Conservation (phyloP, 2,888 invertebrate genomes). For the Philereme vetulata region DNA sequence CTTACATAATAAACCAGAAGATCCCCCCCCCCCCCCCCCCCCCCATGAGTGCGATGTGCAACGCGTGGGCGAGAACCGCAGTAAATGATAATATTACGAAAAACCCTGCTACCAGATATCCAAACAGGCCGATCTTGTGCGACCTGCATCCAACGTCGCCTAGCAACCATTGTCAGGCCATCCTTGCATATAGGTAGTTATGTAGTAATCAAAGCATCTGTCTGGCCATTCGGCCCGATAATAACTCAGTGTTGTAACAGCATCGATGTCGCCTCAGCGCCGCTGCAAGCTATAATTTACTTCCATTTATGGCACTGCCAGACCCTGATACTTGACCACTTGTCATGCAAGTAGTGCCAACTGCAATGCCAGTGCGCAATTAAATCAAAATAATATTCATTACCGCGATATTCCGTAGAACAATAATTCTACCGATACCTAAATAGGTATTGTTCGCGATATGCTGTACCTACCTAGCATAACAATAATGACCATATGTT, state of each 20-base stretch:
- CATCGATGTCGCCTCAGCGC: slow-evolving; percentile 36
- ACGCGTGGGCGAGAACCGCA: no score
- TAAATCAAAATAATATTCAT: slow-evolving; percentile 33
- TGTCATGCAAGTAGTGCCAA: slow-evolving; percentile 17
- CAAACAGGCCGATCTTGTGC: no score
- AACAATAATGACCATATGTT: slow-evolving; percentile 47
- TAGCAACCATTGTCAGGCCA: no score
- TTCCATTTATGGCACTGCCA: slow-evolving; percentile 58
- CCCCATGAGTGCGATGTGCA: no score
- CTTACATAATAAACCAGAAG: no score
- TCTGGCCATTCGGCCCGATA: slow-evolving; percentile 13
- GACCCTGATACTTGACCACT: slow-evolving; percentile 53
- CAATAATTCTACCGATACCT: slow-evolving; percentile 34
- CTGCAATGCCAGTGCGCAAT: slow-evolving; percentile 31
- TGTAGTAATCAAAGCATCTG: slow-evolving; percentile 1
- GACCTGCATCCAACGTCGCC: no score
- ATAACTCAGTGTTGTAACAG: slow-evolving; percentile 32
- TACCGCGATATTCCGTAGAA: slow-evolving; percentile 30
- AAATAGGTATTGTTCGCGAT: slow-evolving; percentile 37
- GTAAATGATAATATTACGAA: no score
- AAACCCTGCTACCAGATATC: no score
- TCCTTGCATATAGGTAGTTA: no score
- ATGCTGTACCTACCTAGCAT: slow-evolving; percentile 5
- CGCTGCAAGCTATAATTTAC: slow-evolving; percentile 41
- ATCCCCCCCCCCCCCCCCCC: no score